Base-by-base conservation (phyloP, 2,113 vertebrate genomes). In the Phalacrocorax brasilianus region DNA sequence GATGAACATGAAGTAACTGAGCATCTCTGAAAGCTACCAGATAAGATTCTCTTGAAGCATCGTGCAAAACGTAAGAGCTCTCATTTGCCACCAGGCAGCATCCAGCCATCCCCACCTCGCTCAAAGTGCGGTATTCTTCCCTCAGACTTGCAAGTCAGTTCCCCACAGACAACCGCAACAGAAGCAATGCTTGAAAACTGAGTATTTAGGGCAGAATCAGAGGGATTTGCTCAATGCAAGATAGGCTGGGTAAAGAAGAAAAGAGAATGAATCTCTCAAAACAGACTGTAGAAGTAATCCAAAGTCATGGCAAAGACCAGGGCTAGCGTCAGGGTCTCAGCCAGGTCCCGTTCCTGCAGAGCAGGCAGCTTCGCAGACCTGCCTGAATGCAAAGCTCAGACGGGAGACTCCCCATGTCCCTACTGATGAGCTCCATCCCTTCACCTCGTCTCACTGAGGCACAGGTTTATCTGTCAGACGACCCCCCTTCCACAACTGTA, bases 331-430 rank as follows among this genome's bases (percentile, higher is more conserved):
- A 47, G 21, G 24, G 58, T 30, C 12, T 27, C 50, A 71, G 7
- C 26, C 50, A 50, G 5, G 12, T 38, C 32, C 9, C 21, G 4
- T n/a, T 66, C 66, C 44, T 50, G 32, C 27, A 49, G 35, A 58
- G 35, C 49, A 30, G 33, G n/a, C 26, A 11, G 30, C 32, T 65
- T 23, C 30, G 15, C 23, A 40, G 23, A 21, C 18, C 59, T 28
- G 20, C 33, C 38, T 4, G 3, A 22, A n/a, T 1, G 8, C 45
- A 40, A 47, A 6, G 30, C 30, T 10, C 7, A 0, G 24, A 24
- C 5, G 0, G 1, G 5, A 52, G 45, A 68, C 47, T 20, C 38
- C n/a, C 12, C 2, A 2, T 8, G 0, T 4, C 23, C n/a, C 28
- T 28, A 7, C 55, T 8, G 24, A 12, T 14, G 14, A 44, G 35